Evolutionary conservation across 2,888 invertebrate genomes (phyloP), one percentile per base, ranked within the genome.

Genomic region (Cetonia aurata): DNA sequence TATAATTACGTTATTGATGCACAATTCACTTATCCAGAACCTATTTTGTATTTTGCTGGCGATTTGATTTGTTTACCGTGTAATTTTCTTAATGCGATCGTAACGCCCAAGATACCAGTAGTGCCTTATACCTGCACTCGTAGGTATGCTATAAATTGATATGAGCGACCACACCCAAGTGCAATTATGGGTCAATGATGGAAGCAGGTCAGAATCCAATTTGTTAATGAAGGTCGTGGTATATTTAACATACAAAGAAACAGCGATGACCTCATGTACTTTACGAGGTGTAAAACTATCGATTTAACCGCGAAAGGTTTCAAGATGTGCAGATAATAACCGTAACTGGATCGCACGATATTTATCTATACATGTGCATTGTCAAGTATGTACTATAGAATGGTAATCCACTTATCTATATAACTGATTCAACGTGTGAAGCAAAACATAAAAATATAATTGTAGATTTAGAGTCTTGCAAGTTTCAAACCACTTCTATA

Each of bases 131-230:
- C 17, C 12, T 65, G 10, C 19, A 52, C 41, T 37, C 50, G 62
- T 65, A 65, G 48, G 41, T 65, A 65, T 41, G 50, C 50, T 15
- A 65, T 65, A 65, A 65, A 65, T 37, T 65, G 52, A 65, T 37
- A 65, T 59, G 42, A 59, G 37, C 50, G 50, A 41, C 62, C 62
- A 19, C 62, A 25, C 62, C 62, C 37, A 50, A 17, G 15, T 37
- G 37, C 50, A 65, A 65, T 65, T 65, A 65, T 65, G 37, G 62
- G 62, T 65, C 62, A 65, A 50, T 50, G 50, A 50, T 65, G 50
- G 37, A 65, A 65, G 50, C 37, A 50, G 62, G 62, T 65, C 62
- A 65, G 62, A 42, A 50, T 65, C 37, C 48, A 62, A 62, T 62
- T 62, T 52, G 37, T 65, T 65, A 65, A 65, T 50, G 50, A 62